These are phyloP conservation scores for Aptenodytes patagonicus DNA, from an alignment of 2,113 vertebrate species.

Conservation along the genomic window DNA sequence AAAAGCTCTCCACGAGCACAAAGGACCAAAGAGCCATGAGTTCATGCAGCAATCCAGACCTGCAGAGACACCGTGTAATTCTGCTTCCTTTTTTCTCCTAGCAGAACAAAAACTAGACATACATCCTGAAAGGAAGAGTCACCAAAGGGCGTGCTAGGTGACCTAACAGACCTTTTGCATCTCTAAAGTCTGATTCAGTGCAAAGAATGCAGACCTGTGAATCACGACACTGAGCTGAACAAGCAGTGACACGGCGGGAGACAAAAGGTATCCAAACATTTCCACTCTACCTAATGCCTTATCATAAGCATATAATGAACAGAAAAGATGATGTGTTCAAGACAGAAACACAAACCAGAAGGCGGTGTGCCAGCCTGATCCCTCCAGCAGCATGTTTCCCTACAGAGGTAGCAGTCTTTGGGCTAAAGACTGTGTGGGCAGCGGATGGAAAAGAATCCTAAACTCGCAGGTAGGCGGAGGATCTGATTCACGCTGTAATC, in stretches of 20 bases:
- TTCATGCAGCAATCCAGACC: not conserved
- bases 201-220: slow-evolving; percentile 25
- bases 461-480: not conserved
- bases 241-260: not conserved
- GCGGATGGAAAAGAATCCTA: not conserved
- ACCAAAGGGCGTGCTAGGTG: not conserved
- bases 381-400: not conserved
- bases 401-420: not conserved
- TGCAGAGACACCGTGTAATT: not conserved
- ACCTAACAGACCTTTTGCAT: not conserved
- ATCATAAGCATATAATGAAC: not conserved
- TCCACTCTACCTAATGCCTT: not conserved
- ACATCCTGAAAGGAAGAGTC: not conserved
- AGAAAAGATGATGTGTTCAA: not conserved
- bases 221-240: not conserved
- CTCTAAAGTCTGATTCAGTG: slow-evolving; percentile 1
- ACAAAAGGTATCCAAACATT: not conserved
- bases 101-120: not conserved
- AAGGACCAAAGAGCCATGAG: not conserved
- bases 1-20: not conserved
- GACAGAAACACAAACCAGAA: not conserved
- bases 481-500: slow-evolving; percentile 6
- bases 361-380: not conserved
- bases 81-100: not conserved
- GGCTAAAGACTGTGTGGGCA: not conserved